Evolutionary conservation across 2,797 vertebrate species (phyloP), one percentile per base, ranked within the genome.

Genomic region (Anguilla megastoma): DNA sequence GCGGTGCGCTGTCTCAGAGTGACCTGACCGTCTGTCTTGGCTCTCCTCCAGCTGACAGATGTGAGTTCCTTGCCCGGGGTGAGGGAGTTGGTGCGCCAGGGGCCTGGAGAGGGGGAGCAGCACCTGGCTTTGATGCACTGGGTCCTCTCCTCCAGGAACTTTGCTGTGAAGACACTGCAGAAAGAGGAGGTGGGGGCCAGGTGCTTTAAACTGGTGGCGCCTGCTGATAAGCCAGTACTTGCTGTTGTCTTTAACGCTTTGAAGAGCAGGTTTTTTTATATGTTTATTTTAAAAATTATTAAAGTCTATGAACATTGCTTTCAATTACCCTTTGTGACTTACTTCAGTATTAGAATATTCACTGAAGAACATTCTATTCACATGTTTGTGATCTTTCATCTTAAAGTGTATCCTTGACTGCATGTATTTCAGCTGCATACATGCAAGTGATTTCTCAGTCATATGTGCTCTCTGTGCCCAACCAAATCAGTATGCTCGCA

Each of bases 91-190:
- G 96, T 98, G 48, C 94, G 95, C 27, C 95, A 96, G 45, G 94
- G 93, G 69, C 93, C 93, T 69, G 94, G 95, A 88, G 92, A 94
- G 56, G 96, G 97, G 89, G 93, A 95, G 88, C 95, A 95, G 91
- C 94, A 95, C 45, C 95, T 98, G 95, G 96, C 97, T 88, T 96
- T 99, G 10, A 90, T 97, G 48, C 97, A 95, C 94, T 99, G 99
- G 99, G 96, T 98, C 90, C 97, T 99, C 2, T 98, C 98, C 9
- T 97, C 98, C 27, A 99, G 97, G 92, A 96, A 96, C 91, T 97
- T 99, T 86, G 95, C 95, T 86, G 94, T 99, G 90, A 98, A 97
- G 90, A 98, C 97, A 0, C 90, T 96, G 66, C 96, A 96, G 90
- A 99, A 98, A 91, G 95, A 97, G 10, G 97, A 99, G 96, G 99